Conservation (phyloP, 1,140 invertebrate species). For the Eriocheir sinensis region DNA sequence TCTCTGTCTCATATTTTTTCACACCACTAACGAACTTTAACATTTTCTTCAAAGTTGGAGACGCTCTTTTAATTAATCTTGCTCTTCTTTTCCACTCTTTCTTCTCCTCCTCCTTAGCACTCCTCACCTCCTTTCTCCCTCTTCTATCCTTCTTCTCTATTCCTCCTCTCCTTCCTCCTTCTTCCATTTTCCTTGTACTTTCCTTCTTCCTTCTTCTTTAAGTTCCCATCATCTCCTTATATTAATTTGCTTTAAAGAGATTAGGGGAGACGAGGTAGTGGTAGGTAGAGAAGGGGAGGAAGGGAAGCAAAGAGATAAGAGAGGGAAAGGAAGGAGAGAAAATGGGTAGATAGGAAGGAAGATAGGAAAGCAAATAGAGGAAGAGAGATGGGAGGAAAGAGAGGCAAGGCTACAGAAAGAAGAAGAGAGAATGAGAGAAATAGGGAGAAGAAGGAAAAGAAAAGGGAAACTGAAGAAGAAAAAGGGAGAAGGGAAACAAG, state of each 20-base stretch:
- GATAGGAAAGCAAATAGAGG: too few species aligned
- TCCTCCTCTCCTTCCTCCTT: neutral
- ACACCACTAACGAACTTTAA: too few species aligned
- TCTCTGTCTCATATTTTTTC: too few species aligned
- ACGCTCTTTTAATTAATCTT: neutral
- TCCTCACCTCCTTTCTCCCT: neutral
- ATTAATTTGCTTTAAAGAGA: too few species aligned
- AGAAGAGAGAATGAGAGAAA: too few species aligned
- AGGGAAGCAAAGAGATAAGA: conserved; percentile 10
- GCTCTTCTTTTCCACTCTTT: neutral
- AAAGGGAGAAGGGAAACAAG: neutral
- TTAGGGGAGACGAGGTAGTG: neutral
- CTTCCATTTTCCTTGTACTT: too few species aligned
- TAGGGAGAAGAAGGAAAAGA: too few species aligned
- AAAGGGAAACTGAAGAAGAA: neutral
- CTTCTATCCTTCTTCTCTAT: neutral
- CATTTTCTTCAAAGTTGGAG: too few species aligned
- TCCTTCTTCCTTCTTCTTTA: neutral
- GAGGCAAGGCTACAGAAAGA: neutral
- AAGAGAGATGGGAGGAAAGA: neutral
- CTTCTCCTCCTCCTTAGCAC: neutral
- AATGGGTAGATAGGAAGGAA: too few species aligned
- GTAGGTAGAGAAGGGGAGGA: neutral
- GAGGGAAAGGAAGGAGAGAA: too few species aligned
- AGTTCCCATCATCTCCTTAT: too few species aligned